These are phyloP conservation scores for Uromys caudimaculatus DNA, from an alignment of 2,797 vertebrate species.

Conservation along the genomic window DNA sequence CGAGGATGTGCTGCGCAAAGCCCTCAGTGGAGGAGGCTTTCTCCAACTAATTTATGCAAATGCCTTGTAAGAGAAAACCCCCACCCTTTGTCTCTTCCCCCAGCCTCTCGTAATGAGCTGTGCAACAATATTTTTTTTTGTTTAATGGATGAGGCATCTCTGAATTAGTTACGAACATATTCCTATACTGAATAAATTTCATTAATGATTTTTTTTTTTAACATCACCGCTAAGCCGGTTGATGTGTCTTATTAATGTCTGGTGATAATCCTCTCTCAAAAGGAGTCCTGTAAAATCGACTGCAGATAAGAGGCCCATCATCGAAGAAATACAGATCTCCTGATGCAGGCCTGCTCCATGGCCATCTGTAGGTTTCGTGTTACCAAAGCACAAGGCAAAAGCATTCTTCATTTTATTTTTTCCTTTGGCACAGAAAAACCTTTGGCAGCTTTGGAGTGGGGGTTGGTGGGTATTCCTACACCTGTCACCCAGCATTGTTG, in stretches of 20 bases:
- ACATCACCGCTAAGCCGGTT: constrained; percentile 54
- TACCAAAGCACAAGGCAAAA: constrained; percentile 18
- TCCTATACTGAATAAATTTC: constrained; percentile 72
- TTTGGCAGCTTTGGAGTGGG: neutral
- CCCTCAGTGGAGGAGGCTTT: constrained; percentile 24
- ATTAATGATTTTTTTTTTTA: constrained; percentile 69
- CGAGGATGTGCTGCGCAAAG: neutral
- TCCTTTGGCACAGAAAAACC: neutral
- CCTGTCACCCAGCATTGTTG: neutral
- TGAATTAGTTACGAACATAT: constrained; percentile 72
- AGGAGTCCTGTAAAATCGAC: constrained; percentile 41
- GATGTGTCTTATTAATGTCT: constrained; percentile 42
- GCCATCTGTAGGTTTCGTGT: neutral
- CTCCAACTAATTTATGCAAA: constrained; percentile 71
- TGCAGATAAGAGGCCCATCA: constrained; percentile 5
- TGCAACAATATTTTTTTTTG: constrained; percentile 18
- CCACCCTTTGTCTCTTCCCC: constrained; percentile 66
- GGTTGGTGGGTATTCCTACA: neutral
- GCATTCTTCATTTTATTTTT: neutral
- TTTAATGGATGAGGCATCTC: constrained; percentile 64
- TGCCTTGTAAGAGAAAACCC: constrained; percentile 69
- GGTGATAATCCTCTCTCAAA: constrained; percentile 56
- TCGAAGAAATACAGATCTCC: constrained; percentile 38
- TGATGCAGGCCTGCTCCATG: neutral
- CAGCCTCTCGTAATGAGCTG: constrained; percentile 63